Percentiles rank a stretch among this genome's conserved stretches.
Evolutionary conservation across 2,797 vertebrate genomes (phyloP).

Genomic region (Bryconaethiops microstoma): DNA sequence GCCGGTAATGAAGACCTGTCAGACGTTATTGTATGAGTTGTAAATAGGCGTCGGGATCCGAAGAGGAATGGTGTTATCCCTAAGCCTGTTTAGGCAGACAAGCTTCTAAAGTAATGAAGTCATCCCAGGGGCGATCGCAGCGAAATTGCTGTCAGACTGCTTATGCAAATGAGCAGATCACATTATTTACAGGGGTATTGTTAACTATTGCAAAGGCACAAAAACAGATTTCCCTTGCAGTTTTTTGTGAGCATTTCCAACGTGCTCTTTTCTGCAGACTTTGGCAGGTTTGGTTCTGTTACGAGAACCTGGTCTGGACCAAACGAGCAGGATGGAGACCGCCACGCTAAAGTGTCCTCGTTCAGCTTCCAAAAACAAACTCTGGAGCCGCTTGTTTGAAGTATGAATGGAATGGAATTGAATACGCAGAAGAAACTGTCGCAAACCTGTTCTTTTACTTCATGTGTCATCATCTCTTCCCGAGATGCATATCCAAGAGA

Average conservation of each 20-base stretch:
- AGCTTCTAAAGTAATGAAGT: slow-evolving; percentile 30
- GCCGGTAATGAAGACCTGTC: slow-evolving; percentile 36
- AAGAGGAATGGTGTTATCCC: background rate
- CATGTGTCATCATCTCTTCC: no score
- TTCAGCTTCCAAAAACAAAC: no score
- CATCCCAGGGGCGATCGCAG: slow-evolving; percentile 11
- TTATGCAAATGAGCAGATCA: slow-evolving; percentile 13
- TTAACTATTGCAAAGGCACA: background rate
- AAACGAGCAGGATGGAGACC: no score
- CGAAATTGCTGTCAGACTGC: slow-evolving; percentile 5
- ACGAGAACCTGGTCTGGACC: no score
- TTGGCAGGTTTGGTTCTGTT: no score
- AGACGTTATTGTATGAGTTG: slow-evolving; percentile 29
- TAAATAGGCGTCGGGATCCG: slow-evolving; percentile 30
- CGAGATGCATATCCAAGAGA: no score
- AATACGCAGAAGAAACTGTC: no score
- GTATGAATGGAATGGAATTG: no score
- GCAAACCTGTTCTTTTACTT: no score
- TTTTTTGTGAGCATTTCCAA: background rate
- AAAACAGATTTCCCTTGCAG: background rate
- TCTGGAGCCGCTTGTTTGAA: no score
- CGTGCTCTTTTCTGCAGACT: background rate
- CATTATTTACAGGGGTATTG: slow-evolving; percentile 5
- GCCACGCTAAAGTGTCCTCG: no score
- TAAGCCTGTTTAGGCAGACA: slow-evolving; percentile 9